phyloP scores from a whole-genome alignment of 2,797 vertebrate genomes.

The Lagodon rhomboides region DNA sequence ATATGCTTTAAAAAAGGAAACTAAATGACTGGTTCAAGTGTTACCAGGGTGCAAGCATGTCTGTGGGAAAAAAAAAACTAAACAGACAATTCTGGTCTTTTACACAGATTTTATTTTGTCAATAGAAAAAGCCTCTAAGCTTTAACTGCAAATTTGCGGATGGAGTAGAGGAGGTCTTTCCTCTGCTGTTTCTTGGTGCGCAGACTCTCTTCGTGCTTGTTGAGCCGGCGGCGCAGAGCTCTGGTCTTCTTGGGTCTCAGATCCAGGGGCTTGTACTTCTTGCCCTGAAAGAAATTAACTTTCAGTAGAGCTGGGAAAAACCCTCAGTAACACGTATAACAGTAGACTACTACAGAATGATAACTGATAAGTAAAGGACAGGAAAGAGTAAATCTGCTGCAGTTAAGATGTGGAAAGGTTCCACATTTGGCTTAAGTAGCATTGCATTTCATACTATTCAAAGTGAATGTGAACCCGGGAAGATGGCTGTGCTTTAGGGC shows the following conservation, averaged over 20 bases:
- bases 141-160: conserved; percentile 96
- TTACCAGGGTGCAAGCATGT: too few relatives aligned
- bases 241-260: conserved; percentile 98
- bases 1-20: background rate
- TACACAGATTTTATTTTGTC: conserved; percentile 77
- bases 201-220: conserved; percentile 93
- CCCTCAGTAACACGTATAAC: too few relatives aligned
- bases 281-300: conserved; percentile 85
- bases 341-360: background rate
- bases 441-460: background rate
- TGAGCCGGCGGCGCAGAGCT: conserved; percentile 93
- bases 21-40: fast-evolving
- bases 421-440: background rate
- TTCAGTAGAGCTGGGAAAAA: conserved; percentile 3
- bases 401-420: background rate
- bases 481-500: too few relatives aligned
- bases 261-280: conserved; percentile 98
- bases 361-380: background rate
- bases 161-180: conserved; percentile 92
- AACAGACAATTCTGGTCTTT: conserved; percentile 24
- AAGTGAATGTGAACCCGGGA: background rate
- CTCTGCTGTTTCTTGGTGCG: conserved; percentile 97
- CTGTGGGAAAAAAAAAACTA: background rate
- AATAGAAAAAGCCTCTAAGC: conserved; percentile 85
- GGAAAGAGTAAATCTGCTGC: background rate